Evolutionary conservation across 2,113 vertebrate genomes (phyloP), one percentile per base, ranked within the genome.

Genomic region (Mandrillus leucophaeus): DNA sequence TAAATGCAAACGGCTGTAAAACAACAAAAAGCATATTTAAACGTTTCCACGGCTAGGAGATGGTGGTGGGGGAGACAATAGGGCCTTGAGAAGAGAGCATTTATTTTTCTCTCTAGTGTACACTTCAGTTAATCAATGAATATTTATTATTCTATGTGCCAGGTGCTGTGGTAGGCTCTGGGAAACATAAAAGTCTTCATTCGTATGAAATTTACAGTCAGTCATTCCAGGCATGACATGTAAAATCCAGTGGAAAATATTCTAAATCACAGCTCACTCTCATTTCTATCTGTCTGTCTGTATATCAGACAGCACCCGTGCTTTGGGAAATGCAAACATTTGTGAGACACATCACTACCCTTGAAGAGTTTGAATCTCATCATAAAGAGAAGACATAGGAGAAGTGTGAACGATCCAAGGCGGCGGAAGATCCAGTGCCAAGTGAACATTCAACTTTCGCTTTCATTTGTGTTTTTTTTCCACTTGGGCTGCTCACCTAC

Each of bases 1-100:
- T 90, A 97, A 98, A 97, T 97, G 94, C 96, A 97, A 97, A 97
- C 32, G 72, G 96, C 90, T 98, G 78, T 97, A 97, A 97, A 98
- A 96, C 92, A 96, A 94, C 94, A 93, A 66, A 95, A 97, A 88
- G 87, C 92, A 90, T 96, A 96, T 96, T 98, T 95, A 93, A 96
- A 96, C 92, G 57, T 97, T 96, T 97, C 96, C 90, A 75, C 94
- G 70, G 64, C 66, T 79, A 59, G n/a, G 93, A 94, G 43, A 32
- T 25, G 13, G 25, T 4, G 55, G 23, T 12, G 38, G 38, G 12
- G 52, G 8, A 48, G 43, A 93, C 75, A 92, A 95, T 50, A 84
- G 81, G 70, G n/a, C 93, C 96, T 96, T 96, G 78, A 96, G 93
- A 93, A 25, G 27, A 64, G 38, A 59, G 30, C 66, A 27, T 94